These are phyloP conservation scores for Indicator maculatus DNA, from an alignment of 2,113 vertebrate species.

Conservation along the genomic window DNA sequence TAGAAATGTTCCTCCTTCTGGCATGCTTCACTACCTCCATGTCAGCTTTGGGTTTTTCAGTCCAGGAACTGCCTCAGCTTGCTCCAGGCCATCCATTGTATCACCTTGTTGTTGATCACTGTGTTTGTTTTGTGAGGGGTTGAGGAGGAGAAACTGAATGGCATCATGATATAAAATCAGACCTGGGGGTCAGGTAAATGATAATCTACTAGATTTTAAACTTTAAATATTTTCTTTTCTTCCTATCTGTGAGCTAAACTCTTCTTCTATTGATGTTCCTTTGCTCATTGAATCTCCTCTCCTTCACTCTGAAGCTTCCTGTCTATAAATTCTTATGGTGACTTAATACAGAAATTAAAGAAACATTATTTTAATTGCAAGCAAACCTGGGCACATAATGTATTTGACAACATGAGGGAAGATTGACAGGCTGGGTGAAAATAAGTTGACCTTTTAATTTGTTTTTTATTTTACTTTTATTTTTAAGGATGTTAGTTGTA, in stretches of 20 bases:
- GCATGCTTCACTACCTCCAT: neutral
- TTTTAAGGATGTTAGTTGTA: neutral
- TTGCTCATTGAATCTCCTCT: neutral
- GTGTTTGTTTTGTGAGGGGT: neutral
- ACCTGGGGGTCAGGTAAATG: neutral
- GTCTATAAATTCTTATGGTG: neutral
- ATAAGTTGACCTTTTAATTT: neutral
- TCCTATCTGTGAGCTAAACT: neutral
- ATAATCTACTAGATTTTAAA: neutral
- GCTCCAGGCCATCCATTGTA: neutral
- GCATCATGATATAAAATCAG: neutral
- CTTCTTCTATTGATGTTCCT: neutral
- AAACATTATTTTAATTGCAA: neutral
- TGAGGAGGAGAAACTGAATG: neutral
- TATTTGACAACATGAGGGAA: neutral
- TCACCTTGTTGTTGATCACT: neutral
- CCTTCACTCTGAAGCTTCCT: neutral
- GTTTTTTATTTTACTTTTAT: neutral
- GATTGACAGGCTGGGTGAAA: neutral
- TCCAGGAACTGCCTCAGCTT: neutral
- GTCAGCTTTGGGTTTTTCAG: neutral
- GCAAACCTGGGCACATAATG: neutral
- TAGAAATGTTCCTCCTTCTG: neutral
- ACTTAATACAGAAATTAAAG: conserved; percentile 7
- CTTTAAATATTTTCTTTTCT: neutral